phyloP scores from a whole-genome alignment of 2,888 invertebrate genomes.

The Agelastica alni region DNA sequence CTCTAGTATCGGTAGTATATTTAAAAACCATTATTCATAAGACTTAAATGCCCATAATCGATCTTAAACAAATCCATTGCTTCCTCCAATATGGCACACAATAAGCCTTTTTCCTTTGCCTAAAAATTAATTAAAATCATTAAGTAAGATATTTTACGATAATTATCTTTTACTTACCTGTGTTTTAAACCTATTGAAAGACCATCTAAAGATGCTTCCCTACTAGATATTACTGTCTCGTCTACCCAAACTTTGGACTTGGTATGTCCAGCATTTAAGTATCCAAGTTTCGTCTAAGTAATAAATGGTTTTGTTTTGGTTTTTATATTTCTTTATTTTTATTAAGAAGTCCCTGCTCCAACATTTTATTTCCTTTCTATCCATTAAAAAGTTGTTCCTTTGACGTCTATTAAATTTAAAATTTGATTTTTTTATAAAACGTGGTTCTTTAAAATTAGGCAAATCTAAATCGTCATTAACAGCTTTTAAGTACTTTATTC shows the following conservation, averaged over 20 bases:
- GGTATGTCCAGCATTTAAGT: too few species aligned
- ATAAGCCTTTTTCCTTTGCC: not conserved
- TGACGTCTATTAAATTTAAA: too few species aligned
- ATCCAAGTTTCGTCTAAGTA: too few species aligned
- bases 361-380: not conserved
- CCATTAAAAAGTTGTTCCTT: not conserved
- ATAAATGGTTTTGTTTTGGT: not conserved
- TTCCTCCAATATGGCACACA: not conserved
- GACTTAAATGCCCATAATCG: constrained; percentile 1
- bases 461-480: too few species aligned
- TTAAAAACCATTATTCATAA: constrained; percentile 27
- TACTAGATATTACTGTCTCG: too few species aligned
- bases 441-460: too few species aligned
- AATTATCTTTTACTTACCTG: not conserved
- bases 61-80: not conserved
- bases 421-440: too few species aligned
- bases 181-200: not conserved
- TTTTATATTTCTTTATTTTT: not conserved
- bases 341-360: not conserved
- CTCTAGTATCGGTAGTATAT: constrained; percentile 26
- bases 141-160: not conserved
- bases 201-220: too few species aligned
- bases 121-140: not conserved
- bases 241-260: too few species aligned
- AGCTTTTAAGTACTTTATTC: too few species aligned